These are phyloP conservation scores for Falcaria lacertinaria DNA, from an alignment of 2,888 invertebrate genomes.

Conservation along the genomic window DNA sequence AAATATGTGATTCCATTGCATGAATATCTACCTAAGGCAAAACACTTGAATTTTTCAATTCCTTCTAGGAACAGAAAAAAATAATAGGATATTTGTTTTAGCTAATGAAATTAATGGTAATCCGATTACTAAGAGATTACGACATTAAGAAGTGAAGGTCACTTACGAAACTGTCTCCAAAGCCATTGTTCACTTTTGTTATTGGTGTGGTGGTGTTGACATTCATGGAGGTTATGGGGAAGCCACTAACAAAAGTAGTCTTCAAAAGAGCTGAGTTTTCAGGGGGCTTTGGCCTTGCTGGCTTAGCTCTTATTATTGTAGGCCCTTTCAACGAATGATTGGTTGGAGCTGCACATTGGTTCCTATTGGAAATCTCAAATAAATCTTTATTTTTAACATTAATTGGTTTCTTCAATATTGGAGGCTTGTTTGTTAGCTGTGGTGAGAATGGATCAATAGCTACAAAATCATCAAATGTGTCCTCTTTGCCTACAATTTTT, in stretches of 20 bases:
- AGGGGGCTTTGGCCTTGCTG: conserved; percentile 78
- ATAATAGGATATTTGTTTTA: background rate
- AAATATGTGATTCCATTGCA: too few species aligned
- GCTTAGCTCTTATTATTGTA: conserved; percentile 87
- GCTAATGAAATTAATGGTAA: background rate
- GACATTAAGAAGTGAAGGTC: conserved; percentile 12
- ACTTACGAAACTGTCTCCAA: conserved; percentile 65
- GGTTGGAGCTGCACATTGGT: conserved; percentile 60
- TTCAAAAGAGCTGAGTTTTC: conserved; percentile 66
- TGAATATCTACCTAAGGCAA: too few species aligned
- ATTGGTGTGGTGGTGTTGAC: conserved; percentile 67
- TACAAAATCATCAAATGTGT: conserved; percentile 76
- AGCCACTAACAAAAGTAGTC: conserved; percentile 52
- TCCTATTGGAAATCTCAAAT: conserved; percentile 78
- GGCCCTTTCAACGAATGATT: conserved; percentile 80
- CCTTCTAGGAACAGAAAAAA: too few species aligned
- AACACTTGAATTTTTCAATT: too few species aligned
- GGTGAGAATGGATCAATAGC: conserved; percentile 79
- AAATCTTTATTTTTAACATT: conserved; percentile 80
- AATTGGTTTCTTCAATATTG: conserved; percentile 67
- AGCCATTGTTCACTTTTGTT: conserved; percentile 57
- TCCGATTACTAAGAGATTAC: background rate
- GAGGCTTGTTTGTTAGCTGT: conserved; percentile 47
- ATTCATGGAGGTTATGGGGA: conserved; percentile 55
- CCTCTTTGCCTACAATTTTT: conserved; percentile 56